phyloP scores from a whole-genome alignment of 2,888 invertebrate genomes.

The Ferrisia virgata region DNA sequence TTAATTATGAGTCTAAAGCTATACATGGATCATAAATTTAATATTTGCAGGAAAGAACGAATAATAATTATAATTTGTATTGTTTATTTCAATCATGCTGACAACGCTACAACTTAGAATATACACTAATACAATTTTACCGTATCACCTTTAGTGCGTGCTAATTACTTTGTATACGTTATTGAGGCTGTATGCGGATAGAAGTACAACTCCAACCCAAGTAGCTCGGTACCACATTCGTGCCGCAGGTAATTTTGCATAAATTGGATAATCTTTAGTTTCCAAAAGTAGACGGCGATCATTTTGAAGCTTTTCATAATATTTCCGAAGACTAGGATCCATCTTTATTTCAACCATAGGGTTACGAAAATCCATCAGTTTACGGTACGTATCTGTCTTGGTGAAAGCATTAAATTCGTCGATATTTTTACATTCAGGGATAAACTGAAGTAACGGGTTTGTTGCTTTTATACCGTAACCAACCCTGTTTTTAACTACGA shows the following conservation, averaged over 20 bases:
- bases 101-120: background rate
- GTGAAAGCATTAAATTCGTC: slow-evolving; percentile 7
- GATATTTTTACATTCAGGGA: background rate
- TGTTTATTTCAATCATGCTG: background rate
- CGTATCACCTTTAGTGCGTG: background rate
- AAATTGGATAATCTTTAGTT: background rate
- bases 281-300: background rate
- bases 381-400: background rate
- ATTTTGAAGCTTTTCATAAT: background rate
- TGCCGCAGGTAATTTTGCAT: background rate
- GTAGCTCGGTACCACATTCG: background rate
- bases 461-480: background rate
- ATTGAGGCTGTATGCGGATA: background rate
- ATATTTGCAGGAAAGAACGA: background rate
- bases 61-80: background rate
- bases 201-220: background rate
- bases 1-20: too few relatives aligned
- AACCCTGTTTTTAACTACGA: background rate
- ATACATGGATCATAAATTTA: too few relatives aligned
- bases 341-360: background rate
- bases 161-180: background rate
- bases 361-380: background rate
- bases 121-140: background rate
- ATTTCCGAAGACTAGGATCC: background rate
- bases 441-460: background rate